phyloP scores from a whole-genome alignment of 2,113 vertebrate genomes.

The Symphodus melops region DNA sequence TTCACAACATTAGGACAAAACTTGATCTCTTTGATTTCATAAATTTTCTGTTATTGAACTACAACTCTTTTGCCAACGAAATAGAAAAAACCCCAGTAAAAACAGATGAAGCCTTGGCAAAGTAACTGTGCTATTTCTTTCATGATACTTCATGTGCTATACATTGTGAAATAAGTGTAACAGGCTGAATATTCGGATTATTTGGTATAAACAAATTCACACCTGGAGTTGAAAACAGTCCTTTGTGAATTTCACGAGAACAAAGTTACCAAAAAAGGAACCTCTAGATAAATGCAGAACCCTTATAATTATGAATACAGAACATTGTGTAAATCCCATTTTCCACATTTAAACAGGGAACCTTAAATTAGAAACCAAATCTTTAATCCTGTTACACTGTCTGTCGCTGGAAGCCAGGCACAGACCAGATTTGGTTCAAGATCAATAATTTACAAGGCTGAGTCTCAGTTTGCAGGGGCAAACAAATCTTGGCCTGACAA shows the following conservation, averaged over 20 bases:
- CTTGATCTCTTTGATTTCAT: too few relatives aligned
- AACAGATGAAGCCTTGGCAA: background rate
- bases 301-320: slow-evolving; percentile 39
- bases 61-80: background rate
- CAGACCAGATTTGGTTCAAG: slow-evolving; percentile 39
- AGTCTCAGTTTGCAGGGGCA: slow-evolving; percentile 32
- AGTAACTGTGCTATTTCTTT: background rate
- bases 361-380: slow-evolving; percentile 56
- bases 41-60: background rate
- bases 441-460: slow-evolving; percentile 59
- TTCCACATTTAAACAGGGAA: slow-evolving; percentile 30
- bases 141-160: background rate
- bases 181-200: background rate
- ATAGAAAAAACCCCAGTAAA: background rate
- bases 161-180: background rate
- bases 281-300: slow-evolving; percentile 24
- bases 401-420: slow-evolving; percentile 37
- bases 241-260: background rate
- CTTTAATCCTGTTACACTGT: slow-evolving; percentile 53
- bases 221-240: background rate
- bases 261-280: background rate
- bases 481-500: slow-evolving; percentile 44
- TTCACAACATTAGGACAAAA: too few relatives aligned
- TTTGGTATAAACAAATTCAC: slow-evolving; percentile 1
- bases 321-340: slow-evolving; percentile 41